These are phyloP conservation scores for Plectrocnemia conspersa DNA, from an alignment of 1,140 invertebrate genomes.

Conservation along the genomic window DNA sequence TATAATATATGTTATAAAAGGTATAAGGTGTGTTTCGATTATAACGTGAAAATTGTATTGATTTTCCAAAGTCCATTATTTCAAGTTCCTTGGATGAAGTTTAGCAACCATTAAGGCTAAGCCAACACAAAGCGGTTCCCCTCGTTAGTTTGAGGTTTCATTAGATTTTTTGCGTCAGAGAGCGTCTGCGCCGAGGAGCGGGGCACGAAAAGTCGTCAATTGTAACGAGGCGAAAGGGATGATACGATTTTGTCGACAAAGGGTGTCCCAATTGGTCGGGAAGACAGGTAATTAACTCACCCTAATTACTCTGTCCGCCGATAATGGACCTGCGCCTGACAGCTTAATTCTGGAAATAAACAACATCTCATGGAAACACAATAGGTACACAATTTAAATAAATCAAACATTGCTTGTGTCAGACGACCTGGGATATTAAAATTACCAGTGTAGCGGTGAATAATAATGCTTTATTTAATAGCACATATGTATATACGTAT, in stretches of 20 bases:
- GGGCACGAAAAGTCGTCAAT: not conserved
- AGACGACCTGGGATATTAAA: no score
- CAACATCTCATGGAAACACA: conserved; percentile 18
- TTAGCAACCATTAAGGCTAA: no score
- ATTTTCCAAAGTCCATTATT: no score
- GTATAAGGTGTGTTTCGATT: no score
- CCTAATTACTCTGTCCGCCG: conserved; percentile 19
- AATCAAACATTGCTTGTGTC: conserved; percentile 16
- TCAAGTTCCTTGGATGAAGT: no score
- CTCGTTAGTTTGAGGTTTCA: not conserved
- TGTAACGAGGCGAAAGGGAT: not conserved
- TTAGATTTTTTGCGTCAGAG: conserved; percentile 1
- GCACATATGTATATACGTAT: no score
- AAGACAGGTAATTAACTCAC: conserved; percentile 26
- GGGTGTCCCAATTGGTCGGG: conserved; percentile 18
- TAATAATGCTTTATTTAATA: no score
- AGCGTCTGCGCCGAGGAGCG: conserved; percentile 2
- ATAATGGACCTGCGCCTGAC: conserved; percentile 19
- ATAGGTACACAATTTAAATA: conserved; percentile 21
- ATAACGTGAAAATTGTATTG: no score
- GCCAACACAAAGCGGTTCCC: not conserved
- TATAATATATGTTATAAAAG: no score
- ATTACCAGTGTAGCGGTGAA: no score
- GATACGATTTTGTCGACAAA: conserved; percentile 23
- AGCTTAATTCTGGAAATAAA: conserved; percentile 23